A percentile compares a stretch with the other conserved stretches of the same genome.
These are phyloP conservation scores for Craterocephalus amniculus DNA, from an alignment of 2,797 vertebrate genomes.

Conservation along the genomic window DNA sequence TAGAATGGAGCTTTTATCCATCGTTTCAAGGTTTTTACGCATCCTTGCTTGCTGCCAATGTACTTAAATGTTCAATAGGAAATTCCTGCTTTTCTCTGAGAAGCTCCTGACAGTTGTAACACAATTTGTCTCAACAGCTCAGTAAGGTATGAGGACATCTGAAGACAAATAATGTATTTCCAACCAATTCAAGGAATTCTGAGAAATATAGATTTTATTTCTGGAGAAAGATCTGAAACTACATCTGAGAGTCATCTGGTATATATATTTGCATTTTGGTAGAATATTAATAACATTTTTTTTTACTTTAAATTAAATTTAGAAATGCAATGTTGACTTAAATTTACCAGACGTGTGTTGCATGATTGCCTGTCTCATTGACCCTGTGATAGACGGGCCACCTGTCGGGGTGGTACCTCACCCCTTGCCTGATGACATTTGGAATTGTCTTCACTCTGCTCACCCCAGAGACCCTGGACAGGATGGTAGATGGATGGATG, in stretches of 20 bases:
- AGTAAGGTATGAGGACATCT: no score
- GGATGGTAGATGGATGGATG: neutral
- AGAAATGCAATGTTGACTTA: no score
- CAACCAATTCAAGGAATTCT: neutral
- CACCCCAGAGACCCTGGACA: neutral
- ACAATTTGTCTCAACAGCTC: no score
- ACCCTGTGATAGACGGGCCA: neutral
- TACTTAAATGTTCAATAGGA: neutral
- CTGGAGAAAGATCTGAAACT: no score
- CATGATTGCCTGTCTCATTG: no score
- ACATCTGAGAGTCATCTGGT: no score
- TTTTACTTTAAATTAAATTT: no score
- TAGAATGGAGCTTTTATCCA: slow-evolving; percentile 7
- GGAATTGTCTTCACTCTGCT: no score
- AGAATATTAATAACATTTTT: no score
- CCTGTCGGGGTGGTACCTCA: neutral
- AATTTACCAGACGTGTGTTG: no score
- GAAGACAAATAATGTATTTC: no score
- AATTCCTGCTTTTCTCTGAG: neutral
- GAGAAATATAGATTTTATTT: neutral
- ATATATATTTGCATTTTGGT: neutral
- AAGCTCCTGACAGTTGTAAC: no score
- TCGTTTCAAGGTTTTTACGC: neutral
- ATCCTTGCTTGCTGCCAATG: neutral
- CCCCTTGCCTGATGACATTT: neutral